Conservation (phyloP, 1,140 invertebrate genomes). For the Trichoplusia ni region DNA sequence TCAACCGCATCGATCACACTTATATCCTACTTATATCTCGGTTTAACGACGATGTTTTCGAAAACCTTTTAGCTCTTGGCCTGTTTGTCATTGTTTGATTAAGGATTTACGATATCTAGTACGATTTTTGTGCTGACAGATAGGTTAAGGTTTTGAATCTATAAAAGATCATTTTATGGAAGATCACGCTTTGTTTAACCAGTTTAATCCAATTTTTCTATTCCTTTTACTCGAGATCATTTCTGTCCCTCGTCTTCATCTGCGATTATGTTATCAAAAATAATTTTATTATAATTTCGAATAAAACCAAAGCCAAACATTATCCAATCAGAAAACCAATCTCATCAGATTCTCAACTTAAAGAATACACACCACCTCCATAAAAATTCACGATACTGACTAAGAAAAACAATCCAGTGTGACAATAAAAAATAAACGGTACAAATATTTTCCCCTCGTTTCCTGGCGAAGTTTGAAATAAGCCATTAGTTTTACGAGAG, state of each 20-base stretch:
- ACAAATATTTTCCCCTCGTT: conserved; percentile 35
- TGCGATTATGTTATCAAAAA: too few species aligned
- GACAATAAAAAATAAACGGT: conserved; percentile 25
- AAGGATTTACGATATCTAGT: too few species aligned
- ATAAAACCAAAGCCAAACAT: not conserved
- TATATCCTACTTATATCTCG: not conserved
- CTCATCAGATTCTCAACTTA: not conserved
- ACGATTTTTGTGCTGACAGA: too few species aligned
- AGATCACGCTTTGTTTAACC: too few species aligned
- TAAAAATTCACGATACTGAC: not conserved
- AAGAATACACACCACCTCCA: not conserved
- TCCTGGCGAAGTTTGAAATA: conserved; percentile 36
- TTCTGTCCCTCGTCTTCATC: too few species aligned
- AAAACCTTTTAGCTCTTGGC: not conserved
- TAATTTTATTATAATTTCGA: too few species aligned
- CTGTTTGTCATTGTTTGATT: too few species aligned
- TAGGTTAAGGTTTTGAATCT: too few species aligned
- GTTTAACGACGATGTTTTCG: not conserved
- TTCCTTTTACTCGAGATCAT: too few species aligned
- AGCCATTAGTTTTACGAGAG: conserved; percentile 44
- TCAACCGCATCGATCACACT: not conserved
- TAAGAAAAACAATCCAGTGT: conserved; percentile 18
- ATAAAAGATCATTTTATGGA: too few species aligned
- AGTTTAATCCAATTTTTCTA: too few species aligned
- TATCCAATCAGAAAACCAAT: not conserved